Percentiles rank a stretch among this genome's conserved stretches.
phyloP scores from a whole-genome alignment of 2,888 invertebrate species.

The Ectemnius continuus region DNA sequence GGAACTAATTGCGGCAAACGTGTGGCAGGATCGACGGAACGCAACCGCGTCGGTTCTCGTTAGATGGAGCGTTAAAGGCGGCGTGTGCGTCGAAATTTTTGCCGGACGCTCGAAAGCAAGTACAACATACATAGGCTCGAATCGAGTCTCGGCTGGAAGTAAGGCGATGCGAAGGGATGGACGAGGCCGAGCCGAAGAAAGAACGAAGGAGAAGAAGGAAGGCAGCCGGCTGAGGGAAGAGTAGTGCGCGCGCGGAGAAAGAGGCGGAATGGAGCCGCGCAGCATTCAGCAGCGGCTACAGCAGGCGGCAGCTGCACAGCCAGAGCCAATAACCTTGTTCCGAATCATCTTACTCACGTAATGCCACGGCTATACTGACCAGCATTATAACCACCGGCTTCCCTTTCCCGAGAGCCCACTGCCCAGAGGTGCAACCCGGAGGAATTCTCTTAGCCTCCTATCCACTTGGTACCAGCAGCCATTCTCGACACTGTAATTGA shows the following conservation, averaged over 20 bases:
- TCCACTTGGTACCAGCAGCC: too few species aligned
- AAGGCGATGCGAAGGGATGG: not conserved
- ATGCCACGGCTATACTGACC: conserved; percentile 56
- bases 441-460: not conserved
- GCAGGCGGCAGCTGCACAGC: conserved; percentile 62
- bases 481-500: too few species aligned
- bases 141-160: conserved; percentile 5
- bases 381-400: conserved; percentile 48
- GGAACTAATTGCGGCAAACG: too few species aligned
- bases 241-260: conserved; percentile 14
- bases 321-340: conserved; percentile 71
- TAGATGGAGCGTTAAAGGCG: not conserved
- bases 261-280: conserved; percentile 25
- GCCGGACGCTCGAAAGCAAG: not conserved
- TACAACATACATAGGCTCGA: not conserved
- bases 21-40: too few species aligned
- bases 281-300: conserved; percentile 26
- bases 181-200: not conserved
- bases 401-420: not conserved
- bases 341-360: conserved; percentile 70
- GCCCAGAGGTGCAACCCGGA: not conserved
- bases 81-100: conserved; percentile 3
- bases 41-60: too few species aligned
- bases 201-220: conserved; percentile 14
- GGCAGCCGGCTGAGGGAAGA: conserved; percentile 8